Conservation (phyloP, 2,797 vertebrate genomes). For the Loris lydekkerianus region DNA sequence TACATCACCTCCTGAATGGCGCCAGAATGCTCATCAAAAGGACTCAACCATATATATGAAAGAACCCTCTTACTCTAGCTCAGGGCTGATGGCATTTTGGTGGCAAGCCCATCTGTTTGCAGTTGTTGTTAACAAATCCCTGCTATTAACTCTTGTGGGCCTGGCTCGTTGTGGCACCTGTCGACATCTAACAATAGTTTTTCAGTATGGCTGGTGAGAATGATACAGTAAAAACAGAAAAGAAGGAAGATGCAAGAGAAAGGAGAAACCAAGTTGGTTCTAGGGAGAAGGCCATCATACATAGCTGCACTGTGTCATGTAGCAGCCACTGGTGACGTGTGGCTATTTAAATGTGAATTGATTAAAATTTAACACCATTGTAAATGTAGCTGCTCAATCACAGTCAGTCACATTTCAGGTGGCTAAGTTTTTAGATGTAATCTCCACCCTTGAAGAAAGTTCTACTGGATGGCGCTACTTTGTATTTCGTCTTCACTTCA, state of each 20-base stretch:
- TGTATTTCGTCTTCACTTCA: slow-evolving; percentile 24
- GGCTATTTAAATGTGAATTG: neutral
- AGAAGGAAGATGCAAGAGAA: neutral
- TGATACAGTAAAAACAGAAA: neutral
- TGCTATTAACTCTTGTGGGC: too few relatives aligned
- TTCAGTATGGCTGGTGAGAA: neutral
- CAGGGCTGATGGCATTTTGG: too few relatives aligned
- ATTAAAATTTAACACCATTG: neutral
- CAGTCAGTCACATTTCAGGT: neutral
- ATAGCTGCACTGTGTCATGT: neutral
- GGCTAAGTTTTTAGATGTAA: neutral
- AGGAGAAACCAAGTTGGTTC: neutral
- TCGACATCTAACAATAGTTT: neutral
- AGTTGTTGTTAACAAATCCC: too few relatives aligned
- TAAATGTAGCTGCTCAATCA: neutral
- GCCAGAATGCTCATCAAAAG: too few relatives aligned
- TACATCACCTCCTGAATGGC: too few relatives aligned
- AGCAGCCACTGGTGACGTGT: neutral
- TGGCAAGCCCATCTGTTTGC: too few relatives aligned
- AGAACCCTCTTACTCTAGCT: too few relatives aligned
- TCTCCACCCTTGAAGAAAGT: neutral
- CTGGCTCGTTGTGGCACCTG: too few relatives aligned
- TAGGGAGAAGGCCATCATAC: neutral
- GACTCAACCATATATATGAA: too few relatives aligned
- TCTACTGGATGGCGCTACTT: neutral